Conservation (phyloP, 2,888 invertebrate species). For the Actias luna region DNA sequence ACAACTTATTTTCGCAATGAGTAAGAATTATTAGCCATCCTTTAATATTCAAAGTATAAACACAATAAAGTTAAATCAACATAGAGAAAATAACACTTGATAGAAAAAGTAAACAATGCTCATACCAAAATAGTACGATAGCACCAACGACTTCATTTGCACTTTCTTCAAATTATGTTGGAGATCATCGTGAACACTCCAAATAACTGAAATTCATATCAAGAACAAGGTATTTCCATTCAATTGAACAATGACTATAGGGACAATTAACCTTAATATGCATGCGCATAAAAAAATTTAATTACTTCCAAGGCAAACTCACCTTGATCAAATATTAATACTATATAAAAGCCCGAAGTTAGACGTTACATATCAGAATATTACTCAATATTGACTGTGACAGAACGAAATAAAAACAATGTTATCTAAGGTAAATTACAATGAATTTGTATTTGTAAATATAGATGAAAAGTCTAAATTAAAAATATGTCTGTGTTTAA, state of each 20-base stretch:
- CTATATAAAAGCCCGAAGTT: slow-evolving; percentile 46
- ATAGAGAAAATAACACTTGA: too few relatives aligned
- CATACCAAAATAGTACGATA: too few relatives aligned
- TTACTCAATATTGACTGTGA: slow-evolving; percentile 24
- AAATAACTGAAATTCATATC: neutral
- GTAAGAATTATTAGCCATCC: too few relatives aligned
- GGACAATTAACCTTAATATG: neutral
- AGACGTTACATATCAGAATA: slow-evolving; percentile 37
- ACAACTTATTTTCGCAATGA: too few relatives aligned
- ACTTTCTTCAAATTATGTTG: neutral
- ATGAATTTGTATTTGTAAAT: neutral
- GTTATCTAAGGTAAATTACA: slow-evolving; percentile 37
- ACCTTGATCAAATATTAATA: slow-evolving; percentile 33
- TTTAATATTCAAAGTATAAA: too few relatives aligned
- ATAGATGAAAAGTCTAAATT: neutral
- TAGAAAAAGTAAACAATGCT: too few relatives aligned
- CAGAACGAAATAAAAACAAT: slow-evolving; percentile 29
- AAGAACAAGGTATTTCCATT: neutral
- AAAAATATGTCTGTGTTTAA: neutral
- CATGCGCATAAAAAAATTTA: neutral
- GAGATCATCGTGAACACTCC: neutral
- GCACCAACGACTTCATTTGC: neutral
- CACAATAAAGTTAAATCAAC: too few relatives aligned
- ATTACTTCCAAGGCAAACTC: slow-evolving; percentile 18
- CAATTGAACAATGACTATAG: neutral